phyloP scores from a whole-genome alignment of 2,888 invertebrate species.

The Therioaphis trifolii region DNA sequence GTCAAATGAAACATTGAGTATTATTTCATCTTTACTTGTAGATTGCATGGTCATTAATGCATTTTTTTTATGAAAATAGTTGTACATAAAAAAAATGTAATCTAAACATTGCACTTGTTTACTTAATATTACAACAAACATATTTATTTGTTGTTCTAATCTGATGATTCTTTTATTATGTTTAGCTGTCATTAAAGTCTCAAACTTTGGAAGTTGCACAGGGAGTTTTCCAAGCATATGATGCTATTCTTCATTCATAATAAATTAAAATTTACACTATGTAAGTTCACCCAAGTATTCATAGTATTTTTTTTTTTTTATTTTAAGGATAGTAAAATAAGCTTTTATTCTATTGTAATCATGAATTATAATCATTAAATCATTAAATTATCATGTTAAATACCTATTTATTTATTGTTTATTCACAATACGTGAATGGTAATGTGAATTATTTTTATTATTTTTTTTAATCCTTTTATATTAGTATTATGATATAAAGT shows the following conservation, averaged over 20 bases:
- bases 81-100: too few species aligned
- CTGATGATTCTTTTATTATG: conserved; percentile 67
- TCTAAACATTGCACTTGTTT: too few species aligned
- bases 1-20: too few species aligned
- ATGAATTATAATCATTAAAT: conserved; percentile 9
- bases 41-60: neutral
- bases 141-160: neutral
- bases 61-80: neutral
- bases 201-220: conserved; percentile 91
- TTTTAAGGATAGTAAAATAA: conserved; percentile 24
- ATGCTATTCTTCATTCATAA: conserved; percentile 76
- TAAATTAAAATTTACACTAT: conserved; percentile 1
- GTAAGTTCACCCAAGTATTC: conserved; percentile 32
- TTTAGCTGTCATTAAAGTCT: conserved; percentile 84
- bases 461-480: neutral
- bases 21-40: neutral
- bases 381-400: neutral
- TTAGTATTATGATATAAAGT: neutral
- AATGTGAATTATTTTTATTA: too few species aligned
- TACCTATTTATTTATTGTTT: conserved; percentile 35
- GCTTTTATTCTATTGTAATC: conserved; percentile 24
- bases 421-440: neutral
- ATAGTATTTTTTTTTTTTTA: conserved; percentile 19
- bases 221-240: conserved; percentile 92
- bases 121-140: neutral